Conservation (phyloP, 1,140 invertebrate genomes). For the Aradophagus sp. region DNA sequence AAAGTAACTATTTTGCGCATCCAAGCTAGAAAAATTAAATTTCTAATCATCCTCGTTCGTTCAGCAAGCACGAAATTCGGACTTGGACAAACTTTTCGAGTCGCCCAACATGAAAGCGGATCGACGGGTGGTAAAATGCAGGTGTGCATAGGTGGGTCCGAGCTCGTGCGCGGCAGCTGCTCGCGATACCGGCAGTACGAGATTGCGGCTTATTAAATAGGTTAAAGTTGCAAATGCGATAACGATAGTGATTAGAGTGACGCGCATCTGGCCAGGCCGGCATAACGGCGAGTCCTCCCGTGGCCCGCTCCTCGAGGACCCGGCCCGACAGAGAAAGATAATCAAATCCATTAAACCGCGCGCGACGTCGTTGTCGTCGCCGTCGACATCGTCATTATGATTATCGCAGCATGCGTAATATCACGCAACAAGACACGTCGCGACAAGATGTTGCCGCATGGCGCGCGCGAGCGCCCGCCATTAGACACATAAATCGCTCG, state of each 20-base stretch:
- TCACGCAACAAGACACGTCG: conserved; percentile 34
- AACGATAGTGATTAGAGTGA: conserved; percentile 68
- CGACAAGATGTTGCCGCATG: conserved; percentile 47
- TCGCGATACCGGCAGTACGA: conserved; percentile 43
- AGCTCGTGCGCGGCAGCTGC: conserved; percentile 36
- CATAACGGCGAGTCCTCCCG: neutral
- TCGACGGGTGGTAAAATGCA: conserved; percentile 33
- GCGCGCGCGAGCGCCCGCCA: conserved; percentile 35
- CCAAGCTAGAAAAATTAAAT: no score
- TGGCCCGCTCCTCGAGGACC: conserved; percentile 8
- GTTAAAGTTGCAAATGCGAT: conserved; percentile 71
- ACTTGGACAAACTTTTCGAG: conserved; percentile 5
- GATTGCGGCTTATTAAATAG: conserved; percentile 71
- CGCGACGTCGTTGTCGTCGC: conserved; percentile 42
- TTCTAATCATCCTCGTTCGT: no score
- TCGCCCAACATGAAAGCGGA: conserved; percentile 1
- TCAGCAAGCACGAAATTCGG: no score
- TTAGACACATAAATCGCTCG: conserved; percentile 51
- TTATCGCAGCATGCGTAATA: conserved; percentile 63
- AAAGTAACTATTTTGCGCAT: no score
- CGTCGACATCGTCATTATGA: conserved; percentile 60
- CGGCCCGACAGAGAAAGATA: conserved; percentile 42
- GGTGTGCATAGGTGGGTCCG: conserved; percentile 36
- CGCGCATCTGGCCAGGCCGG: conserved; percentile 53
- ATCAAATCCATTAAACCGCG: conserved; percentile 65